Conservation (phyloP, 2,888 invertebrate genomes). For the Ornithoptera alexandrae region DNA sequence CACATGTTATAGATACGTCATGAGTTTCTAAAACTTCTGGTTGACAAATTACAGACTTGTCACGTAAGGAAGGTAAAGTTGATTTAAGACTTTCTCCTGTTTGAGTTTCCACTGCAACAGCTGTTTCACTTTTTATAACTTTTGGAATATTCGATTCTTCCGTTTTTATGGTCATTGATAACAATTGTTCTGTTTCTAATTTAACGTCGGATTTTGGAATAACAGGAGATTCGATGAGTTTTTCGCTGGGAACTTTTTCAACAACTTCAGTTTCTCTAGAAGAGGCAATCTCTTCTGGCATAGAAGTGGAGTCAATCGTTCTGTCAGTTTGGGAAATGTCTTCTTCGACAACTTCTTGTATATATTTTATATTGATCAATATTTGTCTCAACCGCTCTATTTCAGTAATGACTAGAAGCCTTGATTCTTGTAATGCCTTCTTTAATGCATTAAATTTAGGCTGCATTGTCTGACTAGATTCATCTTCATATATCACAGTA, state of each 20-base stretch:
- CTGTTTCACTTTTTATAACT: constrained; percentile 43
- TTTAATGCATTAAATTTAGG: constrained; percentile 80
- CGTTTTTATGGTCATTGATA: constrained; percentile 31
- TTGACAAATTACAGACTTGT: constrained; percentile 68
- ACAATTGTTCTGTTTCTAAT: constrained; percentile 15
- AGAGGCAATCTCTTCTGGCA: constrained; percentile 84
- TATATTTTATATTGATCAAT: constrained; percentile 62
- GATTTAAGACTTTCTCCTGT: constrained; percentile 82
- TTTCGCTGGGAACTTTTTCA: constrained; percentile 35
- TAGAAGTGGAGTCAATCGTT: constrained; percentile 85
- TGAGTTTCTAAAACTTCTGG: constrained; percentile 61
- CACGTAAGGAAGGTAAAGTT: constrained; percentile 60
- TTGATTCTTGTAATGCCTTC: constrained; percentile 81
- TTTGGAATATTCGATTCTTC: constrained; percentile 34
- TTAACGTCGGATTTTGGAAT: constrained; percentile 3
- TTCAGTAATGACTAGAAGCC: constrained; percentile 80
- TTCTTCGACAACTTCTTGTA: constrained; percentile 65
- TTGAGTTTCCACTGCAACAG: constrained; percentile 81
- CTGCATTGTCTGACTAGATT: constrained; percentile 76
- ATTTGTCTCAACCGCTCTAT: constrained; percentile 77
- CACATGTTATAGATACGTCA: constrained; percentile 76
- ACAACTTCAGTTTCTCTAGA: constrained; percentile 51
- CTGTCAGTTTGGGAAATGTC: constrained; percentile 79
- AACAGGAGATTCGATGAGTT: constrained; percentile 1
- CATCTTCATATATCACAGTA: constrained; percentile 67